Percentiles rank a stretch among this genome's conserved stretches.
These are phyloP conservation scores for Calycopis cecrops DNA, from an alignment of 1,140 invertebrate species.

Conservation along the genomic window DNA sequence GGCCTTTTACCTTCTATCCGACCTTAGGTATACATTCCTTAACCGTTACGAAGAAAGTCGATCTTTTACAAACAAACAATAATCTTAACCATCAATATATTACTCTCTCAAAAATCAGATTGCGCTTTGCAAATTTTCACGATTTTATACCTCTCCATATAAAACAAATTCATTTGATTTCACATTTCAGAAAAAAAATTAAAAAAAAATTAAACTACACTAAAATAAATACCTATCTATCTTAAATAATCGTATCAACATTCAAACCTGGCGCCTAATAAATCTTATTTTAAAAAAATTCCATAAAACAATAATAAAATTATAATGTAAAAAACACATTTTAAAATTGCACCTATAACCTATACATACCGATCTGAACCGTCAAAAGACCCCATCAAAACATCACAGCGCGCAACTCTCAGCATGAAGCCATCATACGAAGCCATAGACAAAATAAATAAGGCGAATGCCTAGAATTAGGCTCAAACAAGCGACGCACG, in stretches of 20 bases:
- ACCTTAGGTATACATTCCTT: constrained; percentile 51
- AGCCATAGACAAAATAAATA: constrained; percentile 43
- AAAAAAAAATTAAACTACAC: constrained; percentile 68
- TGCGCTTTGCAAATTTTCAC: constrained; percentile 38
- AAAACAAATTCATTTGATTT: constrained; percentile 55
- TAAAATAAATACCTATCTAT: constrained; percentile 75
- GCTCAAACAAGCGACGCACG: constrained; percentile 18
- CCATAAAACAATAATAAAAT: constrained; percentile 75
- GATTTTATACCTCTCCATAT: constrained; percentile 33
- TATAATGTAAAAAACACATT: constrained; percentile 74
- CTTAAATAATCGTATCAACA: constrained; percentile 73
- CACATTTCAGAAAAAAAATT: constrained; percentile 42
- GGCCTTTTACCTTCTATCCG: constrained; percentile 55
- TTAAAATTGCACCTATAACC: constrained; percentile 69
- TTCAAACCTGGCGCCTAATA: constrained; percentile 66
- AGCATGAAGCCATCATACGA: constrained; percentile 45
- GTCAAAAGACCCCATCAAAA: constrained; percentile 72
- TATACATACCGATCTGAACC: constrained; percentile 69
- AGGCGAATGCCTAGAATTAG: constrained; percentile 24
- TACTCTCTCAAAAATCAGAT: constrained; percentile 38
- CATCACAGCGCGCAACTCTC: constrained; percentile 56
- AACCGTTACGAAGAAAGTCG: constrained; percentile 36
- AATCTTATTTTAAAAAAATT: constrained; percentile 62
- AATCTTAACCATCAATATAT: constrained; percentile 30
- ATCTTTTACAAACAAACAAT: constrained; percentile 35